Conservation (phyloP, 2,797 vertebrate genomes). For the Clarias laeviceps region DNA sequence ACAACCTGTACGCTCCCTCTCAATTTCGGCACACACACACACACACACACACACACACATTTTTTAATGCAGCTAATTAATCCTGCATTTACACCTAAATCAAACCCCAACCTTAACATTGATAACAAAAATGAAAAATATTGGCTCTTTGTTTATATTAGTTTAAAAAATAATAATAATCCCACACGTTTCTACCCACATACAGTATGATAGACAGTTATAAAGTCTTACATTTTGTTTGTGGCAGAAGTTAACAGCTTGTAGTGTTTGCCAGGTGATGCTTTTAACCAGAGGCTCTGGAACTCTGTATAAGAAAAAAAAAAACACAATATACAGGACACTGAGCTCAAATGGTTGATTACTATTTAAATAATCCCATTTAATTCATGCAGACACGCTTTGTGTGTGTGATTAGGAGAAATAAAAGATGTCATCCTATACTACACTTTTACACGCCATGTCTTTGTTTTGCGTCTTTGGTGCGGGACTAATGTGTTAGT, state of each 20-base stretch:
- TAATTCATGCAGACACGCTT: background rate
- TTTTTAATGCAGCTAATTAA: background rate
- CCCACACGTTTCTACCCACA: background rate
- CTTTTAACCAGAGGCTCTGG: constrained; percentile 87
- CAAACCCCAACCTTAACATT: background rate
- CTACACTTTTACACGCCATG: background rate
- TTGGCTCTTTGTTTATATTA: background rate
- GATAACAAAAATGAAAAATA: background rate
- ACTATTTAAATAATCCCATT: background rate
- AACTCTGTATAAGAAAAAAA: constrained; percentile 69
- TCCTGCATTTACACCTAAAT: background rate
- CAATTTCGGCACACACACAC: background rate
- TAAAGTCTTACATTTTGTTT: constrained; percentile 80
- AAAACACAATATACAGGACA: background rate
- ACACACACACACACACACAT: background rate
- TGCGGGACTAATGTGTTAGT: constrained; percentile 3
- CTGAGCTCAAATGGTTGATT: background rate
- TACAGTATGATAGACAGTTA: background rate
- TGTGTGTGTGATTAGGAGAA: background rate
- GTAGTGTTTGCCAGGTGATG: constrained; percentile 92
- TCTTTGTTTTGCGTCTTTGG: constrained; percentile 4
- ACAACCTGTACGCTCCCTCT: constrained; percentile 31
- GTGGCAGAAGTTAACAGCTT: constrained; percentile 94
- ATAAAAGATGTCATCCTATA: background rate
- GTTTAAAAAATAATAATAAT: background rate